Conservation (phyloP, 1,140 invertebrate genomes). For the Antheraea pernyi region DNA sequence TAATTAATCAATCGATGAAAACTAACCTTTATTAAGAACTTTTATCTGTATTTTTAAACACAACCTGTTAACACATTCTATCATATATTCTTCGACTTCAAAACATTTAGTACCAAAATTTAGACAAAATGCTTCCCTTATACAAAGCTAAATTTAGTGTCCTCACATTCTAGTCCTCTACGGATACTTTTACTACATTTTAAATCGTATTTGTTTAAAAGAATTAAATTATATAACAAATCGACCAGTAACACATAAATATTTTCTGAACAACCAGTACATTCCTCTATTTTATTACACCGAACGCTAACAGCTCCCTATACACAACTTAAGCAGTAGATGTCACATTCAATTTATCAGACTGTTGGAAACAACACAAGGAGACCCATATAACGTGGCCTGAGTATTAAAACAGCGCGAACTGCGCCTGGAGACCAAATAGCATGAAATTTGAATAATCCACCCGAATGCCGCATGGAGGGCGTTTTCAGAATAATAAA, state of each 20-base stretch:
- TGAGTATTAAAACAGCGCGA: constrained; percentile 32
- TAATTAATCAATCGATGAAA: too few species aligned
- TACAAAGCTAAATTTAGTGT: too few species aligned
- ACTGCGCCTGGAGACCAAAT: constrained; percentile 26
- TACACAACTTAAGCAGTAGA: background rate
- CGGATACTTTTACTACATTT: too few species aligned
- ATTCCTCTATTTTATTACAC: background rate
- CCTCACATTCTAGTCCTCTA: too few species aligned
- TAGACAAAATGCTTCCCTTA: too few species aligned
- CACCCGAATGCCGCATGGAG: constrained; percentile 8
- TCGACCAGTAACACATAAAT: background rate
- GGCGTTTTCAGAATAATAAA: constrained; percentile 26
- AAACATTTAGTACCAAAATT: too few species aligned
- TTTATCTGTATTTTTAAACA: too few species aligned
- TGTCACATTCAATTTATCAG: background rate
- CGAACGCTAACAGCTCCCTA: background rate
- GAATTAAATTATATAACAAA: background rate
- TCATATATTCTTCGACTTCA: too few species aligned
- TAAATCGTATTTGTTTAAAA: too few species aligned
- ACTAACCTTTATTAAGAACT: too few species aligned
- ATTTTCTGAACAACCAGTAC: background rate
- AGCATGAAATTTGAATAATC: constrained; percentile 51
- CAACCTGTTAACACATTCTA: too few species aligned
- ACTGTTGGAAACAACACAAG: background rate
- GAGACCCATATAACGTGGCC: constrained; percentile 10